Evolutionary conservation across 2,888 invertebrate species (phyloP).

Genomic region (Cryptocephalus moraei): DNA sequence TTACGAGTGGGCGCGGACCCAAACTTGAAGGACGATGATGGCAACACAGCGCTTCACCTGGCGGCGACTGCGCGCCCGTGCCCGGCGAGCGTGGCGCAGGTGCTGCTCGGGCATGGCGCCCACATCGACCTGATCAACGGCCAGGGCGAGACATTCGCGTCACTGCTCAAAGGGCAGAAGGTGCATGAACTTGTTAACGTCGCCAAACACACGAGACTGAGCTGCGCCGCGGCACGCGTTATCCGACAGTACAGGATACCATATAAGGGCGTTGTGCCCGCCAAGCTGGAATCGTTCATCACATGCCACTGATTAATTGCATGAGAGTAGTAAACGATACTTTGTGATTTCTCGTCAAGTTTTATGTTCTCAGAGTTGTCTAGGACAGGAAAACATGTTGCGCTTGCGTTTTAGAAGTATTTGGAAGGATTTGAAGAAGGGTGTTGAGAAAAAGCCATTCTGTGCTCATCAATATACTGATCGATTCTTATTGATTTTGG

Average conservation of each 20-base stretch:
- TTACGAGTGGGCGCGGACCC: constrained; percentile 76
- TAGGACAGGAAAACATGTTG: neutral
- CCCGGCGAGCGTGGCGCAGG: constrained; percentile 58
- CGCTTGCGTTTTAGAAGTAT: neutral
- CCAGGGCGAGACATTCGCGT: constrained; percentile 65
- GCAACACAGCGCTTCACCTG: constrained; percentile 82
- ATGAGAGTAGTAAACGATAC: constrained; percentile 7
- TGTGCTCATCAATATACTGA: too few relatives aligned
- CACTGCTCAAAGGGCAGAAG: constrained; percentile 53
- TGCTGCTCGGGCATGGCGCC: constrained; percentile 69
- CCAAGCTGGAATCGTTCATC: constrained; percentile 67
- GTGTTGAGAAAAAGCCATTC: too few relatives aligned
- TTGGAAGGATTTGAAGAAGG: neutral
- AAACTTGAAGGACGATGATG: constrained; percentile 67
- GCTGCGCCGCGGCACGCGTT: constrained; percentile 77
- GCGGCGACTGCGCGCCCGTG: constrained; percentile 66
- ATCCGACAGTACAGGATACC: constrained; percentile 62
- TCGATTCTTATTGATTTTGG: too few relatives aligned
- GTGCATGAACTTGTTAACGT: constrained; percentile 62
- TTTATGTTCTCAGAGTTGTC: constrained; percentile 2
- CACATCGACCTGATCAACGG: constrained; percentile 76
- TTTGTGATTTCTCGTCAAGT: neutral
- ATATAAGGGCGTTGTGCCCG: constrained; percentile 61
- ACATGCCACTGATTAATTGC: constrained; percentile 30
- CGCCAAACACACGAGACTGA: constrained; percentile 66